These are phyloP conservation scores for Pseudochirops cupreus DNA, from an alignment of 2,797 vertebrate species.

Conservation along the genomic window DNA sequence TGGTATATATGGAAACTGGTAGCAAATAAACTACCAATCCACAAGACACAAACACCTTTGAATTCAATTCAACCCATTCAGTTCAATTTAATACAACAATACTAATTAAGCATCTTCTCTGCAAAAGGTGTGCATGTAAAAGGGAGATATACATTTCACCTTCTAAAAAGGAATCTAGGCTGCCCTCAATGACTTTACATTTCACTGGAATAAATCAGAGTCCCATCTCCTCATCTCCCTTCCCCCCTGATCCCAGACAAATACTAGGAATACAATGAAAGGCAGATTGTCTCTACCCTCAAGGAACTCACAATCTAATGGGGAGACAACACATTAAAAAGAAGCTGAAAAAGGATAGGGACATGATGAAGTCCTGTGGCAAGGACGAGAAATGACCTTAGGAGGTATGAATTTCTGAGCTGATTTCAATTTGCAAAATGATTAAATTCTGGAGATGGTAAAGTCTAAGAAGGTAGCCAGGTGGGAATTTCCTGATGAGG, in stretches of 20 bases:
- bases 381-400: not conserved
- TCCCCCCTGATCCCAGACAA: too few species aligned
- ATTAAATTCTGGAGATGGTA: not conserved
- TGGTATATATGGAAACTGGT: not conserved
- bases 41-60: not conserved
- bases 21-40: not conserved
- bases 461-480: not conserved
- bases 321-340: not conserved
- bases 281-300: not conserved
- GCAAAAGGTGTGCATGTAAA: not conserved
- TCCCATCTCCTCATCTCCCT: not conserved
- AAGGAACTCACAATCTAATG: not conserved
- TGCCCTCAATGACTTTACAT: not conserved
- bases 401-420: not conserved
- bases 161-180: not conserved
- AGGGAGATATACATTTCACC: not conserved
- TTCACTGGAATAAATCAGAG: not conserved
- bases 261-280: not conserved
- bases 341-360: too few species aligned
- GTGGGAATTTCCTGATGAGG: not conserved
- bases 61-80: not conserved
- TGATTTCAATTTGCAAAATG: not conserved
- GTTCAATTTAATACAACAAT: not conserved
- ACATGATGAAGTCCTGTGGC: not conserved
- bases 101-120: not conserved